These are phyloP conservation scores for Scaptomyza tumidula DNA, from an alignment of 2,888 invertebrate species.

Conservation along the genomic window DNA sequence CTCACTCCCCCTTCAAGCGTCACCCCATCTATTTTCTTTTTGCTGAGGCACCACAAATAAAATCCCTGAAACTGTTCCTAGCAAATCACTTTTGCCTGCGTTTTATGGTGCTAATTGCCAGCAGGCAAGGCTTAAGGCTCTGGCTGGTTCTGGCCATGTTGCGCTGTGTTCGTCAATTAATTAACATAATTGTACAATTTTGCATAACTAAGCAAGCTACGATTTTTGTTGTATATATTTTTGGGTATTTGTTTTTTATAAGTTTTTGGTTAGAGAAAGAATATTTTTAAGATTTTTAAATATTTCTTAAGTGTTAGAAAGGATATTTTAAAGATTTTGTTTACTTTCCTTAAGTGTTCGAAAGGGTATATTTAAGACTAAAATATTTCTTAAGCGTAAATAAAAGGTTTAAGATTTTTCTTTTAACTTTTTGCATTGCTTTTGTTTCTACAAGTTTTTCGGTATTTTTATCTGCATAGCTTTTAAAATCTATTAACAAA, in stretches of 20 bases:
- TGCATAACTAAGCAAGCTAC: slow-evolving; percentile 66
- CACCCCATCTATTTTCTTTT: slow-evolving; percentile 9
- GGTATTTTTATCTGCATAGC: too few relatives aligned
- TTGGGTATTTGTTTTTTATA: not conserved
- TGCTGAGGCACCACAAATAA: slow-evolving; percentile 53
- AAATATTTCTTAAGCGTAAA: too few relatives aligned
- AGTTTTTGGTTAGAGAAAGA: too few relatives aligned
- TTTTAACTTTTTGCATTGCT: too few relatives aligned
- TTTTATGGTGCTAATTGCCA: slow-evolving; percentile 77
- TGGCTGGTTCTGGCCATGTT: not conserved
- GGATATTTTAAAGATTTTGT: too few relatives aligned
- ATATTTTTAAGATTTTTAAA: too few relatives aligned
- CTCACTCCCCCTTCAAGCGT: not conserved
- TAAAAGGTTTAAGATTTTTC: too few relatives aligned
- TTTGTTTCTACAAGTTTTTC: too few relatives aligned
- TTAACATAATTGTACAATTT: slow-evolving; percentile 79
- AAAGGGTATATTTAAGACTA: too few relatives aligned
- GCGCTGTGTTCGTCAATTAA: slow-evolving; percentile 65
- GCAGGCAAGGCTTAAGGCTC: slow-evolving; percentile 16
- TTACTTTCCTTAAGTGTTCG: too few relatives aligned
- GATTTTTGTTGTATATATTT: slow-evolving; percentile 21
- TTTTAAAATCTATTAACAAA: slow-evolving; percentile 53
- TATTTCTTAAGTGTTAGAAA: too few relatives aligned
- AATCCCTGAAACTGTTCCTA: slow-evolving; percentile 29
- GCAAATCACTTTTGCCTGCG: slow-evolving; percentile 68